These are phyloP conservation scores for Sebastes schlegelii DNA, from an alignment of 2,113 vertebrate species.

Conservation along the genomic window DNA sequence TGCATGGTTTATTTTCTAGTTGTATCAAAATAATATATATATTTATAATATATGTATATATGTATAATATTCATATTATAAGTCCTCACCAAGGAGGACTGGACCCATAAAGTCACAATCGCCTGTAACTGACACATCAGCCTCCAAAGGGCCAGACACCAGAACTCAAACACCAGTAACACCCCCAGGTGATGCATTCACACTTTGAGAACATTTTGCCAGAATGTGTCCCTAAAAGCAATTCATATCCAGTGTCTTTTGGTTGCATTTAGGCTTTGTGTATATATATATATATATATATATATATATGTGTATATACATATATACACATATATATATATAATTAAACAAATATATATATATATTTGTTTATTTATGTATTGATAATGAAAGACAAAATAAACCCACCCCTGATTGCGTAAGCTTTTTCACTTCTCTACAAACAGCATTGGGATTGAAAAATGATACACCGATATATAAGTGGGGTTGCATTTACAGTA, in stretches of 20 bases:
- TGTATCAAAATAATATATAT: too few relatives aligned
- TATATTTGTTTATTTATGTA: too few relatives aligned
- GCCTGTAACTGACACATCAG: accelerated
- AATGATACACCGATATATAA: not conserved
- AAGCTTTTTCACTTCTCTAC: not conserved
- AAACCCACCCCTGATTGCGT: too few relatives aligned
- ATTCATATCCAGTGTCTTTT: not conserved
- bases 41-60: too few relatives aligned
- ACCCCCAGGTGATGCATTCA: slow-evolving; percentile 42
- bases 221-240: not conserved
- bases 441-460: not conserved
- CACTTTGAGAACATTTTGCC: not conserved
- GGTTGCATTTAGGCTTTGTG: not conserved
- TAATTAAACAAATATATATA: too few relatives aligned
- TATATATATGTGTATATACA: too few relatives aligned
- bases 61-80: too few relatives aligned
- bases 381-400: too few relatives aligned
- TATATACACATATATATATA: too few relatives aligned
- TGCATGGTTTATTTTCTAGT: too few relatives aligned
- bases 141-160: not conserved
- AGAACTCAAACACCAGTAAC: not conserved
- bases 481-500: not conserved
- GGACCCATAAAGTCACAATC: not conserved
- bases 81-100: not conserved
- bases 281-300: too few relatives aligned